Conservation (phyloP, 2,888 invertebrate species). For the Emesis furor region DNA sequence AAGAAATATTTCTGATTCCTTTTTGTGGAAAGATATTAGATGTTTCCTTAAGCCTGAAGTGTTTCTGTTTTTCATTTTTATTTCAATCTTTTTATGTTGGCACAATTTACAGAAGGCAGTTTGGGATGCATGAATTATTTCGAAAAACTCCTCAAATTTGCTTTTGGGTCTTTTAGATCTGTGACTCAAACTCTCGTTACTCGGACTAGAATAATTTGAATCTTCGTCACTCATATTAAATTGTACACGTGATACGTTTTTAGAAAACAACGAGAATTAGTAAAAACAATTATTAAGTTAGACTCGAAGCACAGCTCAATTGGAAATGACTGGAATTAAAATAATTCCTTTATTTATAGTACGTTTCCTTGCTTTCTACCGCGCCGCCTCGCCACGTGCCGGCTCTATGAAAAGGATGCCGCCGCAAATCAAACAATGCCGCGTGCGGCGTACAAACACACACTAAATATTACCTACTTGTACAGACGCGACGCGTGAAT, state of each 20-base stretch:
- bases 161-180: conserved; percentile 30
- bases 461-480: conserved; percentile 36
- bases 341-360: conserved; percentile 12
- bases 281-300: conserved; percentile 53
- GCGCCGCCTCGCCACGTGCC: conserved; percentile 39
- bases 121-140: conserved; percentile 69
- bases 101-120: conserved; percentile 69
- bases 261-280: conserved; percentile 47
- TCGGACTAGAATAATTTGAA: conserved; percentile 65
- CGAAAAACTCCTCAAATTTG: conserved; percentile 61
- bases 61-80: conserved; percentile 72
- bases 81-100: conserved; percentile 69
- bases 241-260: conserved; percentile 44
- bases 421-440: background rate
- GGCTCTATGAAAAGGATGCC: conserved; percentile 32
- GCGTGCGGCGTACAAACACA: conserved; percentile 37
- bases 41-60: conserved; percentile 63
- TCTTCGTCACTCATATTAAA: conserved; percentile 67
- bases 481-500: too few relatives aligned
- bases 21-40: conserved; percentile 60
- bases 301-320: conserved; percentile 43
- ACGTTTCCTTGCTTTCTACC: conserved; percentile 39
- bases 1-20: conserved; percentile 68
- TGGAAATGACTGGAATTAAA: conserved; percentile 36
- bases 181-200: conserved; percentile 56